A percentile compares a stretch with the other conserved stretches of the same genome.
Evolutionary conservation across 2,888 invertebrate genomes (phyloP).

Genomic region (Calliphora vomitoria): DNA sequence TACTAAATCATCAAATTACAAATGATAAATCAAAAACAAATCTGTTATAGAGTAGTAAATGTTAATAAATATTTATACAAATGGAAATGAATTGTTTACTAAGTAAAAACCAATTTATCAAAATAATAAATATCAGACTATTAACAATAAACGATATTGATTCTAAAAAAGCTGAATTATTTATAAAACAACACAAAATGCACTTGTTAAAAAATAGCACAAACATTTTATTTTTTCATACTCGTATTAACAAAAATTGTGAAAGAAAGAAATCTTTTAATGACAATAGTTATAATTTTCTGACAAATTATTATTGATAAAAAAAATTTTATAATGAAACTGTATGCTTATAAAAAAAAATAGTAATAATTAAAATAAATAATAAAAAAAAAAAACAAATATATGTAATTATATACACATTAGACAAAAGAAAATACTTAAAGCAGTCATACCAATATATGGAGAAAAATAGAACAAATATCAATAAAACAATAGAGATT

Average conservation of each 20-base stretch:
- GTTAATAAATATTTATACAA: slow-evolving; percentile 68
- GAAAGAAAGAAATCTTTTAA: slow-evolving; percentile 47
- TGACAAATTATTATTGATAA: slow-evolving; percentile 24
- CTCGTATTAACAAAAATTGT: slow-evolving; percentile 26
- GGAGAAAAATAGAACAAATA: slow-evolving; percentile 45
- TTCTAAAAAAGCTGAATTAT: slow-evolving; percentile 59
- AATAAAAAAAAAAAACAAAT: slow-evolving; percentile 23
- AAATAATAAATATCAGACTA: slow-evolving; percentile 27
- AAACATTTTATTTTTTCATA: slow-evolving; percentile 62
- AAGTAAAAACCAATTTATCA: slow-evolving; percentile 60
- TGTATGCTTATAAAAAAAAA: slow-evolving; percentile 44
- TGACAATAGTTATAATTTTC: slow-evolving; percentile 51
- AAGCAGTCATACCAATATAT: slow-evolving; percentile 42
- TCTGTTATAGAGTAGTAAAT: slow-evolving; percentile 71
- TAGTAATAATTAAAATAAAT: slow-evolving; percentile 27
- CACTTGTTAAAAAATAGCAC: slow-evolving; percentile 73
- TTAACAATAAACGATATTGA: slow-evolving; percentile 35
- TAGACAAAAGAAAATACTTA: slow-evolving; percentile 42
- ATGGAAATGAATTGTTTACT: slow-evolving; percentile 60
- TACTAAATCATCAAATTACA: slow-evolving; percentile 11
- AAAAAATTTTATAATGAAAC: slow-evolving; percentile 45
- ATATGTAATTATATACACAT: slow-evolving; percentile 37
- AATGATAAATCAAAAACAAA: slow-evolving; percentile 31
- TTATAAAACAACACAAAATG: slow-evolving; percentile 42
- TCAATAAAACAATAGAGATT: slow-evolving; percentile 60